phyloP scores from a whole-genome alignment of 2,888 invertebrate species.

The Drosophila algonquin region DNA sequence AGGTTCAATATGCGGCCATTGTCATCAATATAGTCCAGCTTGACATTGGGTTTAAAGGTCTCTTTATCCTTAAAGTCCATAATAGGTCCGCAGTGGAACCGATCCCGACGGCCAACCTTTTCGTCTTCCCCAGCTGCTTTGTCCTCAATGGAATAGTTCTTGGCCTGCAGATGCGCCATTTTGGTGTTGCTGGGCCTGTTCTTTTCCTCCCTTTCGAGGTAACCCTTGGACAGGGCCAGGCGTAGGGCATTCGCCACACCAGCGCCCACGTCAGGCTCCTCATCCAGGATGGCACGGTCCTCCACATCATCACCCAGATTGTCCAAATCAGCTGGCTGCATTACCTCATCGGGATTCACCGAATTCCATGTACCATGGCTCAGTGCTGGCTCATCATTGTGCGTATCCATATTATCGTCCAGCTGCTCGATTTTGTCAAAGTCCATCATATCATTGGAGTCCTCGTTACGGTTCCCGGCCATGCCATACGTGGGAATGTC shows the following conservation, averaged over 20 bases:
- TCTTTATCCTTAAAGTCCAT: conserved; percentile 96
- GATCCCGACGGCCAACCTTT: conserved; percentile 90
- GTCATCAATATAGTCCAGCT: conserved; percentile 98
- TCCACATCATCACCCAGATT: conserved; percentile 84
- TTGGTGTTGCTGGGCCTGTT: conserved; percentile 87
- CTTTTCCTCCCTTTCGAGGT: too few relatives aligned
- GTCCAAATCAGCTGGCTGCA: conserved; percentile 84
- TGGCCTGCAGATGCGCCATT: conserved; percentile 90
- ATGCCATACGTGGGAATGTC: conserved; percentile 97
- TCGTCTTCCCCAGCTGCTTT: conserved; percentile 92
- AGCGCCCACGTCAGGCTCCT: too few relatives aligned
- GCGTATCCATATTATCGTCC: conserved; percentile 75
- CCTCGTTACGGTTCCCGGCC: conserved; percentile 94
- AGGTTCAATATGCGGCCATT: conserved; percentile 95
- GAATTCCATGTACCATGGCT: conserved; percentile 92
- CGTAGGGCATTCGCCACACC: conserved; percentile 92
- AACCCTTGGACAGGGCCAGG: conserved; percentile 87
- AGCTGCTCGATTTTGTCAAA: conserved; percentile 82
- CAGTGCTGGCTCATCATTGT: conserved; percentile 84
- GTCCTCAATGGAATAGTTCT: conserved; percentile 92
- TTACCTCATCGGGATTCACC: conserved; percentile 87
- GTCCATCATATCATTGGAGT: conserved; percentile 87
- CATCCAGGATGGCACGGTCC: conserved; percentile 86
- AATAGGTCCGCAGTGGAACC: conserved; percentile 91
- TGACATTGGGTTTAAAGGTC: conserved; percentile 95